phyloP scores from a whole-genome alignment of 1,140 invertebrate species.

The Drosophila oshimai region DNA sequence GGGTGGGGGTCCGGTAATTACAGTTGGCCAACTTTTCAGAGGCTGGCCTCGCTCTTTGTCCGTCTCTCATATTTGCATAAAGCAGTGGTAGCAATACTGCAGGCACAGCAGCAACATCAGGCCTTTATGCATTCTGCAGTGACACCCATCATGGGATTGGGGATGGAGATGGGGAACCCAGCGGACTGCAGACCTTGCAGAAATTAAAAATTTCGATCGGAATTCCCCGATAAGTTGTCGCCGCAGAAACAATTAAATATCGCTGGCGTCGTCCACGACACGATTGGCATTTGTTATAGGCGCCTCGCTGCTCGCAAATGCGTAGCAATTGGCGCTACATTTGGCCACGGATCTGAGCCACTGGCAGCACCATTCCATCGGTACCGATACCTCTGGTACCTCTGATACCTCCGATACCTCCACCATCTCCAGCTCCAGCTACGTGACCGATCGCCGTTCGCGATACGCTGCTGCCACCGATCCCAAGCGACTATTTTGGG shows the following conservation, averaged over 20 bases:
- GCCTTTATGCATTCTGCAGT: constrained; percentile 58
- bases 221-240: constrained; percentile 78
- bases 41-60: constrained; percentile 35
- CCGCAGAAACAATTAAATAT: constrained; percentile 80
- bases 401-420: background rate
- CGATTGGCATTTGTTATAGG: constrained; percentile 82
- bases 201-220: constrained; percentile 81
- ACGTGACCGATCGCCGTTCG: constrained; percentile 73
- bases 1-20: constrained; percentile 58
- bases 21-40: constrained; percentile 79
- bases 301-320: constrained; percentile 75
- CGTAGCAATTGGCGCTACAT: constrained; percentile 80
- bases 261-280: constrained; percentile 77
- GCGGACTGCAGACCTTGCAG: constrained; percentile 48
- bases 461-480: constrained; percentile 40
- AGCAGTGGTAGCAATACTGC: constrained; percentile 12
- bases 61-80: constrained; percentile 72
- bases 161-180: background rate
- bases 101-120: background rate
- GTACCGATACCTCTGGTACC: background rate
- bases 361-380: constrained; percentile 4
- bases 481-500: constrained; percentile 40
- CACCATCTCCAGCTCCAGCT: constrained; percentile 24
- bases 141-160: constrained; percentile 59
- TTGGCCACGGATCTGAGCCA: constrained; percentile 67